phyloP scores from a whole-genome alignment of 2,888 invertebrate species.

The Andrena marginata region DNA sequence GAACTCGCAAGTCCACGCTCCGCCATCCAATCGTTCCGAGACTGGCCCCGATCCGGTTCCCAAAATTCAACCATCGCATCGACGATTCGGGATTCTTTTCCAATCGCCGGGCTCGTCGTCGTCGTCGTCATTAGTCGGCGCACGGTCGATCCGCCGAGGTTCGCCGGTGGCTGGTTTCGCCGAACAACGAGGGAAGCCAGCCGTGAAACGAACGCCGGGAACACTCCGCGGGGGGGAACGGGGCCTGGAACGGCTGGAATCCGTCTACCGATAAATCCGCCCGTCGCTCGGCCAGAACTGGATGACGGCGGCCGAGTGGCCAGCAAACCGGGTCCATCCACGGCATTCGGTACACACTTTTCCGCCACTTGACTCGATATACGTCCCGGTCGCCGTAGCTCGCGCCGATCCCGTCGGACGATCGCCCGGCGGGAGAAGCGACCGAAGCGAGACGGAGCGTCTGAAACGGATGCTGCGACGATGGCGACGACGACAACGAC shows the following conservation, averaged over 20 bases:
- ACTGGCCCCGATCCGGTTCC: not conserved
- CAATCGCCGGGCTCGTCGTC: constrained; percentile 7
- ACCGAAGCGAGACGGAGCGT: not conserved
- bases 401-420: no score
- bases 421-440: not conserved
- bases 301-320: constrained; percentile 45
- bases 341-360: constrained; percentile 34
- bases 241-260: constrained; percentile 44
- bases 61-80: not conserved
- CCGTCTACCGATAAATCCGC: constrained; percentile 56
- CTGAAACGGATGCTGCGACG: no score
- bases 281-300: constrained; percentile 27
- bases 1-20: not conserved
- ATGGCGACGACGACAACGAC: constrained; percentile 17
- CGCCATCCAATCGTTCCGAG: not conserved
- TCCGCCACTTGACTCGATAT: constrained; percentile 39
- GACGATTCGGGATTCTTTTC: not conserved
- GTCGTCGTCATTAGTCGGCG: constrained; percentile 27
- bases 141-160: constrained; percentile 11
- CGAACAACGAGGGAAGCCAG: constrained; percentile 32
- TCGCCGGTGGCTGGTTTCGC: constrained; percentile 28
- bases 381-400: not conserved
- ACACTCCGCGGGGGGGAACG: not conserved
- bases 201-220: constrained; percentile 46
- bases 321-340: constrained; percentile 30